Conservation (phyloP, 2,113 vertebrate species). For the Spea multiplicata region DNA sequence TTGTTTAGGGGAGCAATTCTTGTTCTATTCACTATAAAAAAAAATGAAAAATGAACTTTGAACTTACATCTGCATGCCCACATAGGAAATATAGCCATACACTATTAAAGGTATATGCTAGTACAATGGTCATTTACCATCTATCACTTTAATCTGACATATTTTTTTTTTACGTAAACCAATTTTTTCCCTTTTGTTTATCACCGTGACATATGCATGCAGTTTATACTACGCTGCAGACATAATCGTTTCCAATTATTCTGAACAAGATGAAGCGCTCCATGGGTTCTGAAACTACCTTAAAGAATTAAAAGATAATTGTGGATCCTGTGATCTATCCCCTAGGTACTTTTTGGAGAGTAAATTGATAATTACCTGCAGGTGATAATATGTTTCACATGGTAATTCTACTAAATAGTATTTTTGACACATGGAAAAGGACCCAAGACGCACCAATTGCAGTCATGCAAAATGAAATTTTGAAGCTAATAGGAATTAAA, state of each 20-base stretch:
- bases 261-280: constrained; percentile 39
- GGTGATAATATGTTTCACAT: constrained; percentile 29
- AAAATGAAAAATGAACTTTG: too few relatives aligned
- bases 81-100: too few relatives aligned
- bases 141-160: not conserved
- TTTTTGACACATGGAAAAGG: constrained; percentile 16
- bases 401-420: constrained; percentile 29
- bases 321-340: constrained; percentile 36
- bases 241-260: constrained; percentile 39
- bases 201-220: constrained; percentile 8
- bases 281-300: constrained; percentile 33
- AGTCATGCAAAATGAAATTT: constrained; percentile 26
- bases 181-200: not conserved
- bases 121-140: not conserved
- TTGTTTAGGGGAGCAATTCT: too few relatives aligned
- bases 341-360: constrained; percentile 30
- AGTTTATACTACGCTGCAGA: constrained; percentile 23
- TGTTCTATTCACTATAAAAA: too few relatives aligned
- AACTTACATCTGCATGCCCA: too few relatives aligned
- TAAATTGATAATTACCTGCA: constrained; percentile 44
- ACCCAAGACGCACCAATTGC: constrained; percentile 12
- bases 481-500: not conserved
- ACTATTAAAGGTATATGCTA: too few relatives aligned
- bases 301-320: constrained; percentile 40
- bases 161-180: not conserved